phyloP scores from a whole-genome alignment of 2,113 vertebrate species.

The Condylura cristata region DNA sequence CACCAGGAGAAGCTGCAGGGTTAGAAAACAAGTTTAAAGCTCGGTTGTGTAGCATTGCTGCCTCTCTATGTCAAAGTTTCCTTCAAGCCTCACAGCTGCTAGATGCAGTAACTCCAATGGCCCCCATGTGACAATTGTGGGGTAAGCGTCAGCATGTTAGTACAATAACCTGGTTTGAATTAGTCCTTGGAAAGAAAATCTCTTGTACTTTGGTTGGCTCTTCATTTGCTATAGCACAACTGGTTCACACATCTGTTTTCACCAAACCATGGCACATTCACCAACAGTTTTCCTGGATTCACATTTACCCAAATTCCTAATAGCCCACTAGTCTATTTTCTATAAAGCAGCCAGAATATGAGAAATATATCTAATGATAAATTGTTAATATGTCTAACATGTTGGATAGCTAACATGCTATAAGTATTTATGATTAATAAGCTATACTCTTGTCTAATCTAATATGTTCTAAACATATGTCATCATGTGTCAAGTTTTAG shows the following conservation, averaged over 20 bases:
- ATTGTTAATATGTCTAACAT: not conserved
- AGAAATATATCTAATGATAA: not conserved
- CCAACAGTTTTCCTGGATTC: rapidly evolving
- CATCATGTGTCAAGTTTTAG: not conserved
- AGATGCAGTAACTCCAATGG: not conserved
- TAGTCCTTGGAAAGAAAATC: not conserved
- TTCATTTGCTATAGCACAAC: not conserved
- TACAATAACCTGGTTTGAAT: not conserved
- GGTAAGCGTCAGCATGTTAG: not conserved
- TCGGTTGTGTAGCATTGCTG: not conserved
- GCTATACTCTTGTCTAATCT: not conserved
- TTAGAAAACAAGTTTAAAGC: not conserved
- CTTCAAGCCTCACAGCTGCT: not conserved
- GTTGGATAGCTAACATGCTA: not conserved
- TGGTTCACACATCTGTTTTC: not conserved
- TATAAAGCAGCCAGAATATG: not conserved
- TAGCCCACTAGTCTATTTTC: not conserved
- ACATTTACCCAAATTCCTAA: not conserved
- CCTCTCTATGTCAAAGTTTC: not conserved
- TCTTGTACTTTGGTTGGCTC: not conserved
- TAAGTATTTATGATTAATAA: not conserved
- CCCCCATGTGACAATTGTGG: not conserved
- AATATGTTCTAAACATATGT: not conserved
- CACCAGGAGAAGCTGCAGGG: not conserved
- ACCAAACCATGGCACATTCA: not conserved